A percentile compares a stretch with the other conserved stretches of the same genome.
Conservation (phyloP, 92 coral and sea anemone species). For the Palythoa grandiflora region DNA sequence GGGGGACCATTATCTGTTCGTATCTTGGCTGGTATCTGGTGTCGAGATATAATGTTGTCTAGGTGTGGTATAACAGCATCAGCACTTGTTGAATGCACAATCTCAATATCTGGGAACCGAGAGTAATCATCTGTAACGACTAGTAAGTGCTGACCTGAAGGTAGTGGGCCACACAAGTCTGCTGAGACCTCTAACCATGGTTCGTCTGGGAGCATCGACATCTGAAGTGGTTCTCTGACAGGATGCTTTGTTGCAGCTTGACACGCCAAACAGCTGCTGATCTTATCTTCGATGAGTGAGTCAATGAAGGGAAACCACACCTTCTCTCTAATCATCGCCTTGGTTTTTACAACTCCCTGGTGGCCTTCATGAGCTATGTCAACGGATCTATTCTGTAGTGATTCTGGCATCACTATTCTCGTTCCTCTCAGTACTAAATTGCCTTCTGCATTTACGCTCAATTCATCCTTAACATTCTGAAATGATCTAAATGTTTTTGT, state of each 20-base stretch:
- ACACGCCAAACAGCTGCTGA: not conserved
- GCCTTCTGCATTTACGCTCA: not conserved
- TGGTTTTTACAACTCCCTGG: not conserved
- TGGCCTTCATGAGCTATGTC: not conserved
- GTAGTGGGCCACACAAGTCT: conserved; percentile 31
- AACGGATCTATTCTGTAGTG: not conserved
- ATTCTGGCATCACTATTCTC: not conserved
- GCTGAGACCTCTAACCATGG: conserved; percentile 62
- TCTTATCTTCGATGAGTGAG: not conserved
- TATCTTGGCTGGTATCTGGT: not conserved
- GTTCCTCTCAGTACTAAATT: not conserved
- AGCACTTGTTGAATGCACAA: not conserved
- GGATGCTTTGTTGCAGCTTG: not conserved
- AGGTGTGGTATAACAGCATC: not conserved
- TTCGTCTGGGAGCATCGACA: conserved; percentile 67
- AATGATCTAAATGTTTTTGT: conserved; percentile 30
- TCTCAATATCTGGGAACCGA: not conserved
- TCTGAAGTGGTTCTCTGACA: conserved; percentile 4
- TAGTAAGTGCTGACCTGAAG: not conserved
- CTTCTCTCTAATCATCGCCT: not conserved
- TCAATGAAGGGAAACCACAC: not conserved
- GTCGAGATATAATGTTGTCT: not conserved
- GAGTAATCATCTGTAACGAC: not conserved
- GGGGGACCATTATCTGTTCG: too few species aligned
- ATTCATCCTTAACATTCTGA: too few species aligned